Percentiles rank a stretch among this genome's conserved stretches.
phyloP scores from a whole-genome alignment of 2,113 vertebrate genomes.

The Odobenus rosmarus region DNA sequence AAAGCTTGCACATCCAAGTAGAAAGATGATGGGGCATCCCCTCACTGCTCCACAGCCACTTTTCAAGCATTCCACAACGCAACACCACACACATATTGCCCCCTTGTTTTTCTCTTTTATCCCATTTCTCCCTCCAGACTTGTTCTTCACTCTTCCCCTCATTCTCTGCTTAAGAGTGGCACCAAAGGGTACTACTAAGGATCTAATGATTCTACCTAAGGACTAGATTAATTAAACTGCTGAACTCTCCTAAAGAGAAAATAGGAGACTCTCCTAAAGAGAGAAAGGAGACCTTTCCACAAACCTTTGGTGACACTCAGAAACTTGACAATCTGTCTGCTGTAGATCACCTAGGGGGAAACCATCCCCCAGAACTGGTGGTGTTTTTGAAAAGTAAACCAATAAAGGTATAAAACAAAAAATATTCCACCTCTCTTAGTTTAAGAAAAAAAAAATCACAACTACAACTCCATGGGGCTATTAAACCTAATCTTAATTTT shows the following conservation, averaged over 20 bases:
- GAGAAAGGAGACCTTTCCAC: background rate
- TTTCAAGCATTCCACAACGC: background rate
- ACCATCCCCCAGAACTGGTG: background rate
- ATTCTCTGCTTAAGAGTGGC: background rate
- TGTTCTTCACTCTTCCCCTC: background rate
- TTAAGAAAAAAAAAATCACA: background rate
- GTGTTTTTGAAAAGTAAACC: background rate
- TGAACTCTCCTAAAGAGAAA: background rate
- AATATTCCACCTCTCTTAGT: background rate
- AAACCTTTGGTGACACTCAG: background rate
- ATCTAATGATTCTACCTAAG: background rate
- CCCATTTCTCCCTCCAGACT: background rate
- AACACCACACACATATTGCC: rapidly evolving
- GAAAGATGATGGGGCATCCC: background rate
- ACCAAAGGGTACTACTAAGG: background rate
- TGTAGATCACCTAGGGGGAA: background rate
- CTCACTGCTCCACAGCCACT: background rate
- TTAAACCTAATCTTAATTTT: conserved; percentile 13
- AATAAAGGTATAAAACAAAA: background rate
- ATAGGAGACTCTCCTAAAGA: background rate
- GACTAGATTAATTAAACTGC: background rate
- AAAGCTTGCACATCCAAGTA: background rate
- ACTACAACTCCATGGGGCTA: background rate
- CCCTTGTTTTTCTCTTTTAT: background rate
- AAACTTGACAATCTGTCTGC: background rate